phyloP scores from a whole-genome alignment of 2,797 vertebrate species.

The Tenualosa ilisha region DNA sequence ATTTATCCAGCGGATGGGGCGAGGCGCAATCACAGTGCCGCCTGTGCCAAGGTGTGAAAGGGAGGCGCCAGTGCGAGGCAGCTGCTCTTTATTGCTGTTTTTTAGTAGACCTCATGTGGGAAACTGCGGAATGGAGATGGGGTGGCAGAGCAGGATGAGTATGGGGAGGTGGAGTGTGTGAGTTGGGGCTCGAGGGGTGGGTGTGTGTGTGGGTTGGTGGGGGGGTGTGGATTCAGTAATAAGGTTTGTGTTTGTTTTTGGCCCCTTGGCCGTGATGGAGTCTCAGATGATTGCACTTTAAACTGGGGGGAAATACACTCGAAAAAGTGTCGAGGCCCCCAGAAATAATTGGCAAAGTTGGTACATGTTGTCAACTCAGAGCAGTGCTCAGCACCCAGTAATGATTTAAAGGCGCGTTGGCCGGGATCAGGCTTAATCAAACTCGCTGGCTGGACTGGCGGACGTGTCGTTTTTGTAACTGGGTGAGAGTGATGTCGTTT shows the following conservation, averaged over 20 bases:
- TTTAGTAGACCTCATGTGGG: constrained; percentile 25
- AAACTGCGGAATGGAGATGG: not conserved
- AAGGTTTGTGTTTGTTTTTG: constrained; percentile 1
- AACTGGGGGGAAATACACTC: not conserved
- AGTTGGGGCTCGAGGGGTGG: not conserved
- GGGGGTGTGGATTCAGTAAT: constrained; percentile 15
- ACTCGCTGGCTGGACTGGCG: constrained; percentile 4
- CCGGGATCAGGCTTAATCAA: constrained; percentile 14
- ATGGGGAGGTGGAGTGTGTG: not conserved
- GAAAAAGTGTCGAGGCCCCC: constrained; percentile 1
- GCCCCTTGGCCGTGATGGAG: constrained; percentile 5
- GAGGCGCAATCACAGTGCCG: constrained; percentile 36
- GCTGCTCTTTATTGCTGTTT: constrained; percentile 34
- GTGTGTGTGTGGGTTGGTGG: not conserved
- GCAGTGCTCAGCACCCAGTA: constrained; percentile 8
- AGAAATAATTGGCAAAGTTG: constrained; percentile 22
- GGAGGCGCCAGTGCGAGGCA: constrained; percentile 26
- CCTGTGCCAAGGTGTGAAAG: constrained; percentile 45
- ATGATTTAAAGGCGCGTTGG: constrained; percentile 16
- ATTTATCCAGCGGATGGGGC: constrained; percentile 42
- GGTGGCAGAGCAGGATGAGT: not conserved
- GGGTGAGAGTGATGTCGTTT: constrained; percentile 38
- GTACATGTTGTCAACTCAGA: constrained; percentile 4
- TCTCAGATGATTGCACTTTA: not conserved
- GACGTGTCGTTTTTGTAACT: not conserved